Base-by-base conservation (phyloP, 2,113 vertebrate genomes). In the Menura novaehollandiae region DNA sequence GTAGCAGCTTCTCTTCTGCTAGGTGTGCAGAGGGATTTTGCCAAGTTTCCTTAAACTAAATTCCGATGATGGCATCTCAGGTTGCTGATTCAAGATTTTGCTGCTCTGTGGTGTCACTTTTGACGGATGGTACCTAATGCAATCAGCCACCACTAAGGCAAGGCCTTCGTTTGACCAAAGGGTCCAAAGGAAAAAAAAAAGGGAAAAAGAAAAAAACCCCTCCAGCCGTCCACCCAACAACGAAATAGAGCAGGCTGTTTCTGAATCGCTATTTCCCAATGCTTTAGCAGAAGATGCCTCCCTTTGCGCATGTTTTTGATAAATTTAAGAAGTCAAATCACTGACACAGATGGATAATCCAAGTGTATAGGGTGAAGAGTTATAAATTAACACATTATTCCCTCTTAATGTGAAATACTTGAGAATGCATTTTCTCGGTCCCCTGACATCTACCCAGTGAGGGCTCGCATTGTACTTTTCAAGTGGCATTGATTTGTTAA, bases 401-500 rank as follows among this genome's bases (percentile, higher is more conserved):
- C 98, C 98, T 98, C 98, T 98, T 99, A 99, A 99, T 99, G 99
- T 98, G 98, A 98, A 99, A 98, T 98, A 98, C 98, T 98, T 98
- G 98, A 98, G 98, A 98, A 97, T 98, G 99, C 99, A 98, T 98
- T 98, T 98, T 98, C 98, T 97, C 43, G 60, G 98, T 98, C 98
- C 98, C 98, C 94, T 98, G 98, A 99, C 98, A 98, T 99, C 98
- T 97, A 98, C 98, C 98, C 98, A 98, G 98, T 98, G 98, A 99
- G 99, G 98, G 98, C 98, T 98, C 69, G 75, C 98, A 99, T 99
- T 99, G 98, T 99, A 98, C 98, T 99, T 99, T 98, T 99, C 99
- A 99, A 99, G 99, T 99, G 99, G 99, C 99, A 99, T 99, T 99
- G 99, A 99, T 99, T 99, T 99, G 99, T 98, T 99, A 99, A 99